Evolutionary conservation across 2,113 vertebrate species (phyloP).

Genomic region (Anolis carolinensis): DNA sequence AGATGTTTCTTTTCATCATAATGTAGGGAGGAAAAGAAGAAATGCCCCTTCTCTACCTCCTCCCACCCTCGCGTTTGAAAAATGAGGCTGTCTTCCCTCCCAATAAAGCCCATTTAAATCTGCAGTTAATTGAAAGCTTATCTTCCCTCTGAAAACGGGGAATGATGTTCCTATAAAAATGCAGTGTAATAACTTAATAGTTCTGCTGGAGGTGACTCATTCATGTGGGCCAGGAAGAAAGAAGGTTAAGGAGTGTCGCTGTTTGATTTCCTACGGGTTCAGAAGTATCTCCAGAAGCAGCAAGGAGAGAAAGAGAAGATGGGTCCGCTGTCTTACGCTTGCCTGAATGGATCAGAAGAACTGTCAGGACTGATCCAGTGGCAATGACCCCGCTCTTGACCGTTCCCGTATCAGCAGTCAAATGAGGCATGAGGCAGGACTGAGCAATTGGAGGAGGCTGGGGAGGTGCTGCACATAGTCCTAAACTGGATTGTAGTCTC

Average conservation of each 20-base stretch:
- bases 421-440: neutral
- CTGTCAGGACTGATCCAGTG: neutral
- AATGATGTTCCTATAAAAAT: constrained; percentile 67
- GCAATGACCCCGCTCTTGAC: neutral
- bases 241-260: neutral
- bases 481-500: neutral
- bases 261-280: neutral
- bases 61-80: constrained; percentile 22
- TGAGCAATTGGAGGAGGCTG: neutral
- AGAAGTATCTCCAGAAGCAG: neutral
- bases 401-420: neutral
- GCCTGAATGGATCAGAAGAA: neutral
- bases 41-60: constrained; percentile 14
- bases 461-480: neutral
- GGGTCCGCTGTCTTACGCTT: constrained; percentile 11
- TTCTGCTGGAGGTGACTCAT: constrained; percentile 62
- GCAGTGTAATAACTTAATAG: constrained; percentile 71
- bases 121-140: constrained; percentile 73
- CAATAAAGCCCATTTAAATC: constrained; percentile 70
- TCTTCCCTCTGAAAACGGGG: constrained; percentile 66
- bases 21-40: constrained; percentile 28
- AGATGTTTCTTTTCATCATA: constrained; percentile 66
- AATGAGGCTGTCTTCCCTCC: constrained; percentile 55
- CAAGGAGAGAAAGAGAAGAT: neutral
- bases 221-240: constrained; percentile 31